A percentile compares a stretch with the other conserved stretches of the same genome.
These are phyloP conservation scores for Bubo blakistoni DNA, from an alignment of 2,113 vertebrate species.

Conservation along the genomic window DNA sequence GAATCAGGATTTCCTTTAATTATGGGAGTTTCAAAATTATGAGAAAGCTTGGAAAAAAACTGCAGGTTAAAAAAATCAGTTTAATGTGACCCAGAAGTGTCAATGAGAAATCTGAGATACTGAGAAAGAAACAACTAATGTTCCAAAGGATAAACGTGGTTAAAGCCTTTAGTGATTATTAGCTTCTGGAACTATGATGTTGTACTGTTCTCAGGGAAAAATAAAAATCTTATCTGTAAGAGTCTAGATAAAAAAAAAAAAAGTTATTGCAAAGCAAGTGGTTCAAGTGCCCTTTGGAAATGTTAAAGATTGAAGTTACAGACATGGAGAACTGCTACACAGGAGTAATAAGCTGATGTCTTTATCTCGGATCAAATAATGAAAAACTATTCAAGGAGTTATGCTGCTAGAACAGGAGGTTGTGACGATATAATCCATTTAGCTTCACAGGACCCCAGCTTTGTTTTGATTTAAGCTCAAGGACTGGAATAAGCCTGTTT, in stretches of 20 bases:
- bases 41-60: background rate
- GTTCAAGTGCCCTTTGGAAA: constrained; percentile 39
- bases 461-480: constrained; percentile 52
- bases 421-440: constrained; percentile 33
- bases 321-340: background rate
- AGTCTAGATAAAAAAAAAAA: background rate
- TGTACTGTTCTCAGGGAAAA: constrained; percentile 8
- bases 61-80: background rate
- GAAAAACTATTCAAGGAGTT: constrained; percentile 36
- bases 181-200: background rate
- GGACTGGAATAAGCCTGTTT: constrained; percentile 7
- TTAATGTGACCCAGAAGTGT: background rate
- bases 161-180: constrained; percentile 1
- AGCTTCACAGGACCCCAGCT: background rate
- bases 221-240: constrained; percentile 32
- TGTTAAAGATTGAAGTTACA: constrained; percentile 27
- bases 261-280: background rate
- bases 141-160: background rate
- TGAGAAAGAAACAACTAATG: background rate
- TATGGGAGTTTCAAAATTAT: background rate
- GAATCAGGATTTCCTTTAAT: background rate
- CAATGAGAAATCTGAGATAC: constrained; percentile 1
- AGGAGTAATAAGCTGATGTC: constrained; percentile 33
- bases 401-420: constrained; percentile 1
- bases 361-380: constrained; percentile 40